Conservation (phyloP, 2,888 invertebrate genomes). For the Aphodius sticticus region DNA sequence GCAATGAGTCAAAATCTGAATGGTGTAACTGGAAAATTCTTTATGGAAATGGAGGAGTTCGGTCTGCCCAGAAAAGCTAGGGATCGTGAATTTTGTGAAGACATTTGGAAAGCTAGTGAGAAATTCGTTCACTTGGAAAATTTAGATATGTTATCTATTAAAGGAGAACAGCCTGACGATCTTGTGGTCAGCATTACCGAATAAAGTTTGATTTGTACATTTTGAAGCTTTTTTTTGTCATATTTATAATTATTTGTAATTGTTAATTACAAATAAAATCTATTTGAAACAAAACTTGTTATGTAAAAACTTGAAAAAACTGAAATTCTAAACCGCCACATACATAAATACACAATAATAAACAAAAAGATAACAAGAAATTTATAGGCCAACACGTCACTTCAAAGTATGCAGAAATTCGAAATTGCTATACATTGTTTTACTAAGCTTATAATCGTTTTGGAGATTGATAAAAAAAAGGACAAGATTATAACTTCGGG, state of each 20-base stretch:
- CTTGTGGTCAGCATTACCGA: neutral
- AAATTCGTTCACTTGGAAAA: slow-evolving; percentile 77
- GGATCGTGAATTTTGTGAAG: slow-evolving; percentile 76
- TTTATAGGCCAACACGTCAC: too few species aligned
- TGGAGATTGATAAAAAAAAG: too few species aligned
- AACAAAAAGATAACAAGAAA: too few species aligned
- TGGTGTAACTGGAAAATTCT: slow-evolving; percentile 41
- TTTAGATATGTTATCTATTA: slow-evolving; percentile 67
- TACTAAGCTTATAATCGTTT: too few species aligned
- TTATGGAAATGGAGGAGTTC: slow-evolving; percentile 59
- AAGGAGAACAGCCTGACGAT: slow-evolving; percentile 9
- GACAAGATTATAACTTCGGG: too few species aligned
- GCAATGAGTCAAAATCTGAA: slow-evolving; percentile 39
- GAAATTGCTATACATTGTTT: too few species aligned
- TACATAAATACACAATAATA: too few species aligned
- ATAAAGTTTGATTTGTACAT: slow-evolving; percentile 67
- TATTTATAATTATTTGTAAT: neutral
- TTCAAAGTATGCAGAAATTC: too few species aligned
- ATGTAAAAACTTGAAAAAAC: too few species aligned
- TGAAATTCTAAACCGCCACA: too few species aligned
- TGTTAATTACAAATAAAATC: too few species aligned
- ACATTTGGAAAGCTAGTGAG: slow-evolving; percentile 87
- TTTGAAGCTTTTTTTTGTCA: slow-evolving; percentile 42
- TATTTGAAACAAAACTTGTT: too few species aligned
- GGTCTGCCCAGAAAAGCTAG: slow-evolving; percentile 68